A percentile compares a stretch with the other conserved stretches of the same genome.
Conservation (phyloP, 2,797 vertebrate species). For the Lepus oiostolus region DNA sequence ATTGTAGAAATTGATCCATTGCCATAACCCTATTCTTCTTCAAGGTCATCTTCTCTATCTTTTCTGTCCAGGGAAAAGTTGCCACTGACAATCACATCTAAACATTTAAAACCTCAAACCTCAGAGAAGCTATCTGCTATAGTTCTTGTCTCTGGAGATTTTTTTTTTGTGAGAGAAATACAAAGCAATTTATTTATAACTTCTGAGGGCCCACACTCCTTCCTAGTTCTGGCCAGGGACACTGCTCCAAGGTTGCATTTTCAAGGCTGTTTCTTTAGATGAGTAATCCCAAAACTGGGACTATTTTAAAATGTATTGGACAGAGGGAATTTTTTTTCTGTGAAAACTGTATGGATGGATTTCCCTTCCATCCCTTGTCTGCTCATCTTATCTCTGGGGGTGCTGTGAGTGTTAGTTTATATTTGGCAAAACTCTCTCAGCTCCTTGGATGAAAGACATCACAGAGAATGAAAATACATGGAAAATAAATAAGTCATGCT, state of each 20-base stretch:
- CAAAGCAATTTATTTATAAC: constrained; percentile 61
- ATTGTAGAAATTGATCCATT: constrained; percentile 84
- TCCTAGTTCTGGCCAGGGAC: neutral
- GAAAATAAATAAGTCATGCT: constrained; percentile 73
- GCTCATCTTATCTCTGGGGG: constrained; percentile 1
- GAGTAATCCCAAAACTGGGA: neutral
- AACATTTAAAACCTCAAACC: constrained; percentile 53
- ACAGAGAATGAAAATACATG: constrained; percentile 62
- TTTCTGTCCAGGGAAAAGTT: constrained; percentile 79
- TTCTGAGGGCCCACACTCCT: constrained; percentile 7
- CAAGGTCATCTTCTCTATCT: constrained; percentile 84
- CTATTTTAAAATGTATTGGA: neutral
- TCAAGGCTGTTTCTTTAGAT: constrained; percentile 54
- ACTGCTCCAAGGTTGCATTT: constrained; percentile 31
- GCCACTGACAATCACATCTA: constrained; percentile 79
- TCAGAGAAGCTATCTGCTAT: constrained; percentile 20
- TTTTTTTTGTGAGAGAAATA: constrained; percentile 28
- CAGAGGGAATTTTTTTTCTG: constrained; percentile 1
- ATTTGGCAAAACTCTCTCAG: constrained; percentile 65
- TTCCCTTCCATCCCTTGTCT: constrained; percentile 16
- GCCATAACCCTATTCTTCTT: constrained; percentile 82
- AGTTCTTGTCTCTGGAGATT: constrained; percentile 43
- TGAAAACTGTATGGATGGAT: constrained; percentile 18
- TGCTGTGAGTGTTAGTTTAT: constrained; percentile 47
- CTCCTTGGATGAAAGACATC: constrained; percentile 59